A percentile compares a stretch with the other conserved stretches of the same genome.
Conservation (phyloP, 2,888 invertebrate genomes). For the Orthosia cruda region DNA sequence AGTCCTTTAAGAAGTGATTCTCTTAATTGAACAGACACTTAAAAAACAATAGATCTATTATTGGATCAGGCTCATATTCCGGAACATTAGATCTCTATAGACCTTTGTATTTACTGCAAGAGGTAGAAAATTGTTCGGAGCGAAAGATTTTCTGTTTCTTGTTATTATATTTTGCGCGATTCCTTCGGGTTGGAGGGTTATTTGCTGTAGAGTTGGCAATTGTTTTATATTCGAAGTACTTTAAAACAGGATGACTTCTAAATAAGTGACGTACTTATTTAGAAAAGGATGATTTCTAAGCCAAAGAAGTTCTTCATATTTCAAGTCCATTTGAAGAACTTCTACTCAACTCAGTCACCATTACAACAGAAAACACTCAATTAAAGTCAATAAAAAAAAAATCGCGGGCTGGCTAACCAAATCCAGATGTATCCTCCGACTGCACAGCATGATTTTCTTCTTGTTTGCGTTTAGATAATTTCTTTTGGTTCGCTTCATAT, state of each 20-base stretch:
- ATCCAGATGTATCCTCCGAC: too few species aligned
- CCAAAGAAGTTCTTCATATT: too few species aligned
- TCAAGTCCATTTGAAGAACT: too few species aligned
- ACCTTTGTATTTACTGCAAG: constrained; percentile 50
- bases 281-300: too few species aligned
- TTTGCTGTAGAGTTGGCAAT: background rate
- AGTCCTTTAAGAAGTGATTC: constrained; percentile 56
- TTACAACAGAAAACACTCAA: too few species aligned
- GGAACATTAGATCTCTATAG: constrained; percentile 59
- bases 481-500: too few species aligned
- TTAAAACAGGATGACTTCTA: background rate
- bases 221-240: background rate
- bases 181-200: constrained; percentile 7
- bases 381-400: too few species aligned
- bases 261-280: background rate
- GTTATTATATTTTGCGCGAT: constrained; percentile 42
- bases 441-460: too few species aligned
- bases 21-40: constrained; percentile 63
- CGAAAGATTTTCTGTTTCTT: constrained; percentile 29
- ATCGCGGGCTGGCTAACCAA: too few species aligned
- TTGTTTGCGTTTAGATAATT: too few species aligned
- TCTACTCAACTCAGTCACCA: too few species aligned
- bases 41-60: constrained; percentile 65
- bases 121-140: constrained; percentile 51
- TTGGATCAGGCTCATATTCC: constrained; percentile 55